Evolutionary conservation across 2,113 vertebrate genomes (phyloP).

Genomic region (Paradoxurus hermaphroditus): DNA sequence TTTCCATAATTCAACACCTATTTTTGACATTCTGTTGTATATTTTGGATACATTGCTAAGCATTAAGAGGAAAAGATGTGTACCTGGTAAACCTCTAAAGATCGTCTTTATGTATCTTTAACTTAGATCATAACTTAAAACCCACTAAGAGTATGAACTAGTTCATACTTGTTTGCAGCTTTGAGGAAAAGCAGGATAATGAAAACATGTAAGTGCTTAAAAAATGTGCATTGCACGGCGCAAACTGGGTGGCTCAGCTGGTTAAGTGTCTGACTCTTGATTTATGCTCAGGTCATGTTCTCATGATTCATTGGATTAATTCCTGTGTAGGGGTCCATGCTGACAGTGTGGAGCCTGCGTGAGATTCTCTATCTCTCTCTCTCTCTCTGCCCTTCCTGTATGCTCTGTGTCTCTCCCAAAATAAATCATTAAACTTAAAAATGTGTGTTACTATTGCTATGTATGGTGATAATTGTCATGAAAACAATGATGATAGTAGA

Average conservation of each 20-base stretch:
- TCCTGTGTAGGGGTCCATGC: too few relatives aligned
- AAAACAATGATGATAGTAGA: neutral
- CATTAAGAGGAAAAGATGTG: neutral
- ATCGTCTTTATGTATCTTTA: neutral
- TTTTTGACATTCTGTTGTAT: neutral
- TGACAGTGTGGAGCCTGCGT: too few relatives aligned
- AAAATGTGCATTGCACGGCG: neutral
- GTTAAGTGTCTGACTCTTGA: too few relatives aligned
- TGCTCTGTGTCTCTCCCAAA: too few relatives aligned
- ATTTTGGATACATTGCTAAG: neutral
- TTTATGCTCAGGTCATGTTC: too few relatives aligned
- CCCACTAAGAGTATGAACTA: neutral
- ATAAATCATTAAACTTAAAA: neutral
- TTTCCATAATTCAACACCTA: neutral
- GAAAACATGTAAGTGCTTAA: neutral
- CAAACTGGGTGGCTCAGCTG: too few relatives aligned
- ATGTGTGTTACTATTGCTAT: neutral
- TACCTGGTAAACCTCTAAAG: neutral
- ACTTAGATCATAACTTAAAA: neutral
- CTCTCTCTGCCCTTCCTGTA: too few relatives aligned
- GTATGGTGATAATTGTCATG: neutral
- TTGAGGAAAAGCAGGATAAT: neutral
- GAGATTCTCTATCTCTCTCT: too few relatives aligned
- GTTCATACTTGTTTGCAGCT: neutral
- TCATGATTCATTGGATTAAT: too few relatives aligned